A percentile compares a stretch with the other conserved stretches of the same genome.
These are phyloP conservation scores for Triplophysa tibetana DNA, from an alignment of 2,113 vertebrate genomes.

Conservation along the genomic window DNA sequence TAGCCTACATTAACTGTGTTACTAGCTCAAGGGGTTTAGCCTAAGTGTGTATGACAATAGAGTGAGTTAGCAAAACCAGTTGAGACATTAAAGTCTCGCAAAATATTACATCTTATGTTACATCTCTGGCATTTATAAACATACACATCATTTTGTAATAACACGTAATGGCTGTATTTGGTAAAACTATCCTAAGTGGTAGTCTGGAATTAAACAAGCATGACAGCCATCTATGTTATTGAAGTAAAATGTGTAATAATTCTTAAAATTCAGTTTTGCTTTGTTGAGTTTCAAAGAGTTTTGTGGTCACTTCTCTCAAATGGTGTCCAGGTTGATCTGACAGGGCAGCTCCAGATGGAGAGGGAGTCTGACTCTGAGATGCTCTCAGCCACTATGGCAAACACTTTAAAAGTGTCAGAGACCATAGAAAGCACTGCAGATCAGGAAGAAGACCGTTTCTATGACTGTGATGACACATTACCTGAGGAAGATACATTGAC, in stretches of 20 bases:
- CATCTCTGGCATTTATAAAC: too few species aligned
- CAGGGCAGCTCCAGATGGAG: constrained; percentile 25
- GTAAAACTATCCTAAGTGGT: neutral
- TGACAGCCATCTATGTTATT: neutral
- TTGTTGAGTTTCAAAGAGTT: neutral
- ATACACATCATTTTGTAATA: too few species aligned
- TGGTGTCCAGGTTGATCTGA: neutral
- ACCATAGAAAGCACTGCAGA: constrained; percentile 1
- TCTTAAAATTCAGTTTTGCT: neutral
- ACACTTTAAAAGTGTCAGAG: constrained; percentile 40
- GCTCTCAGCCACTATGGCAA: constrained; percentile 13
- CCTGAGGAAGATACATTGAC: neutral
- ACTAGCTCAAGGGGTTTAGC: neutral
- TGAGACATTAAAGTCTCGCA: neutral
- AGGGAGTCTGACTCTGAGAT: constrained; percentile 32
- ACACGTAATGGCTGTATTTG: neutral
- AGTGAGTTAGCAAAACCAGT: neutral
- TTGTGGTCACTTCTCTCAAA: neutral
- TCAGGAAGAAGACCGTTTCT: constrained; percentile 60
- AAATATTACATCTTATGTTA: neutral
- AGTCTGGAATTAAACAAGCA: neutral
- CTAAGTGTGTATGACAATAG: neutral
- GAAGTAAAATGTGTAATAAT: neutral
- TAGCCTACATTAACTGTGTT: neutral
- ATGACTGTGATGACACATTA: constrained; percentile 58